Percentiles rank a stretch among this genome's conserved stretches.
Evolutionary conservation across 2,797 vertebrate genomes (phyloP).

Genomic region (Momotus momota): DNA sequence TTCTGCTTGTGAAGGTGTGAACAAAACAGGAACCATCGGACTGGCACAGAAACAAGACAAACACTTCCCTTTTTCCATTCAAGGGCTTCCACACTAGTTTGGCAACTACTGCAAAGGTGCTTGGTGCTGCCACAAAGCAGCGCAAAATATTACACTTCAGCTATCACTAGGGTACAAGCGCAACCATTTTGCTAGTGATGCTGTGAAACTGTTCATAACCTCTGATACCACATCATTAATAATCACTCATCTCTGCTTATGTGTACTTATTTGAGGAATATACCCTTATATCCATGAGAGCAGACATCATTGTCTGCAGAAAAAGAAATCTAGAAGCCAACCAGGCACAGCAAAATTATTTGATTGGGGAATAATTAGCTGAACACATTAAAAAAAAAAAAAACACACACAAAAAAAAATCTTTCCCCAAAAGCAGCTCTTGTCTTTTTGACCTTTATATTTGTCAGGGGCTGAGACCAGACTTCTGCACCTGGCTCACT

Average conservation of each 20-base stretch:
- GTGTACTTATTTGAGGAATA: neutral
- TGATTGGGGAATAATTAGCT: neutral
- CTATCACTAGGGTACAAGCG: neutral
- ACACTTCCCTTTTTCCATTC: neutral
- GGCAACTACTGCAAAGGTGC: neutral
- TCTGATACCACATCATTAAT: neutral
- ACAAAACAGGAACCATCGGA: neutral
- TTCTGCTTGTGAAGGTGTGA: neutral
- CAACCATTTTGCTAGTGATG: neutral
- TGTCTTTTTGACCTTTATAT: neutral
- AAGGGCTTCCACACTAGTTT: neutral
- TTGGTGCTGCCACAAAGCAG: neutral
- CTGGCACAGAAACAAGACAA: neutral
- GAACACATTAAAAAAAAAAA: too few relatives aligned
- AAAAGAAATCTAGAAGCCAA: neutral
- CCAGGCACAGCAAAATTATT: neutral
- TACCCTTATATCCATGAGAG: neutral
- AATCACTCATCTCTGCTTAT: neutral
- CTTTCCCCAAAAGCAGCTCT: neutral
- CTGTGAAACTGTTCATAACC: neutral
- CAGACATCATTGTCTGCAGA: accelerated
- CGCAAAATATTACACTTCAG: neutral
- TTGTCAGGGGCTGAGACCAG: neutral
- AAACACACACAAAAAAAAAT: too few relatives aligned
- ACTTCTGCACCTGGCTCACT: neutral